Percentiles rank a stretch among this genome's conserved stretches.
Conservation (phyloP, 2,113 vertebrate genomes). For the Procavia capensis region DNA sequence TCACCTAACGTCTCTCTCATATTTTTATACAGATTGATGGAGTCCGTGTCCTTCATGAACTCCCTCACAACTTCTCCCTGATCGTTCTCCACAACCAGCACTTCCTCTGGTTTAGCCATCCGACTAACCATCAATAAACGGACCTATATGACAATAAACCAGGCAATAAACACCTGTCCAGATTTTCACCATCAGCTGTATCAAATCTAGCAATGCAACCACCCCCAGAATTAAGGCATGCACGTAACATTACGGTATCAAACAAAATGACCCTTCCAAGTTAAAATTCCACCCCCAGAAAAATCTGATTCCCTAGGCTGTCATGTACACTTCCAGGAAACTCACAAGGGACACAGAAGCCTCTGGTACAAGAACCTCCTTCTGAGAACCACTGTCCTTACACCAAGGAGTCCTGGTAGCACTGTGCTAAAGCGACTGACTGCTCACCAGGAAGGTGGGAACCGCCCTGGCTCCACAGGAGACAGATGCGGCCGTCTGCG, state of each 20-base stretch:
- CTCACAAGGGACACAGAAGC: not conserved
- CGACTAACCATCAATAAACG: constrained; percentile 98
- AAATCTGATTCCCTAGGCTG: not conserved
- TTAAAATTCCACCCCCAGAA: not conserved
- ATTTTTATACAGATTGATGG: constrained; percentile 99
- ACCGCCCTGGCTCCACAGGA: no score
- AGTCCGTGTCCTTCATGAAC: constrained; percentile 99
- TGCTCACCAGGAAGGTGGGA: no score
- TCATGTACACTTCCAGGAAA: not conserved
- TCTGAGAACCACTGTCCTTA: not conserved
- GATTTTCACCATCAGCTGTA: not conserved
- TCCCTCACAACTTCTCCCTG: constrained; percentile 99
- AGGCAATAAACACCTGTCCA: constrained; percentile 33
- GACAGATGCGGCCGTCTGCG: no score
- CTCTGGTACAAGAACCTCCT: not conserved
- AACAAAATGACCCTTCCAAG: not conserved
- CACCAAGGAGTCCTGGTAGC: no score
- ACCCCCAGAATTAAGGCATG: not conserved
- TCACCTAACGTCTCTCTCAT: constrained; percentile 99
- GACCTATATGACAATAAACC: constrained; percentile 87
- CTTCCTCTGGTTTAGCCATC: constrained; percentile 99
- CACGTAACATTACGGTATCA: not conserved
- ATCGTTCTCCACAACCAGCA: constrained; percentile 99
- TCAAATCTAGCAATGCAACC: not conserved
- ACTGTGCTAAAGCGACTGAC: no score